Conservation (phyloP, 2,113 vertebrate species). For the Esox niger region DNA sequence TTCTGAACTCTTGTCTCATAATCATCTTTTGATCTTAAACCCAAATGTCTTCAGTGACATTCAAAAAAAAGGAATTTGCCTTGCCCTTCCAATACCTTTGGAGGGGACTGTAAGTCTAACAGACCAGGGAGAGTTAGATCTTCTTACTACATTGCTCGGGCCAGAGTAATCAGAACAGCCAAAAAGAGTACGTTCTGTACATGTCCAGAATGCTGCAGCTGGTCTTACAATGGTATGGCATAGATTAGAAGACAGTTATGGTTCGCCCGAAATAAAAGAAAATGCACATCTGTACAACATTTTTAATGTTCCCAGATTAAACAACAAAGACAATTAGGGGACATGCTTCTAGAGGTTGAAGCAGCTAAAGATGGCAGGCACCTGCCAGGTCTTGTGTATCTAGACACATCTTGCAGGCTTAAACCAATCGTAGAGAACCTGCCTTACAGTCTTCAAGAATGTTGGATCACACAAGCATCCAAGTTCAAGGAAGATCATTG, state of each 20-base stretch:
- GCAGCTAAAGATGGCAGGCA: not conserved
- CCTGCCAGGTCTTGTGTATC: not conserved
- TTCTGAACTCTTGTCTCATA: too few species aligned
- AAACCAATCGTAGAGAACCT: not conserved
- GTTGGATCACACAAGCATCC: not conserved
- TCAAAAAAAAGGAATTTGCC: not conserved
- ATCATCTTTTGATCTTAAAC: too few species aligned
- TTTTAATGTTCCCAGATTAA: not conserved
- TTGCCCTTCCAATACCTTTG: too few species aligned
- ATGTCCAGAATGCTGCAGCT: not conserved
- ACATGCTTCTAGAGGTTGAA: conserved; percentile 5
- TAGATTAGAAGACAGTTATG: not conserved
- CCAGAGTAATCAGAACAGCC: conserved; percentile 1
- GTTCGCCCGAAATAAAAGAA: not conserved
- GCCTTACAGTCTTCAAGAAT: not conserved
- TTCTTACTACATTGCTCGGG: not conserved
- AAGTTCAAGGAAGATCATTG: not conserved
- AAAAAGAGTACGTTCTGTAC: not conserved
- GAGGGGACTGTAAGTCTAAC: too few species aligned
- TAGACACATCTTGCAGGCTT: not conserved
- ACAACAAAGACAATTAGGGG: not conserved
- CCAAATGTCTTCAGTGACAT: too few species aligned
- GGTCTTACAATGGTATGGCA: not conserved
- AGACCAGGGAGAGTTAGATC: not conserved
- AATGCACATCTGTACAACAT: not conserved